A percentile compares a stretch with the other conserved stretches of the same genome.
Conservation (phyloP, 2,888 invertebrate species). For the Hydrotaea cyrtoneurina region DNA sequence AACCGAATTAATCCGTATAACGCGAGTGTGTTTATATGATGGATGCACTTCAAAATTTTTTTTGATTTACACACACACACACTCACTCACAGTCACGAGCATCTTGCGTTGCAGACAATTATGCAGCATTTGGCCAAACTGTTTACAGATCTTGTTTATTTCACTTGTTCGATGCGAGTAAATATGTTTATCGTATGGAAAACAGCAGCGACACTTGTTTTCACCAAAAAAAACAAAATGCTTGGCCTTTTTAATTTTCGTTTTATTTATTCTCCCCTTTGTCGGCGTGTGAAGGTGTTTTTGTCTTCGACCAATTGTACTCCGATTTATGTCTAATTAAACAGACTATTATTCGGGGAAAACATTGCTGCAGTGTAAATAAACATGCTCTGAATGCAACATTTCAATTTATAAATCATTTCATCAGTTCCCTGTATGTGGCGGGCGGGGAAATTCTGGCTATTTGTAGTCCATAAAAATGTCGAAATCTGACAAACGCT, state of each 20-base stretch:
- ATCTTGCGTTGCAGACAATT: too few relatives aligned
- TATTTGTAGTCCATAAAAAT: too few relatives aligned
- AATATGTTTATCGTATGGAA: not conserved
- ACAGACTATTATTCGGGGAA: conserved; percentile 58
- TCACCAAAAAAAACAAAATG: conserved; percentile 41
- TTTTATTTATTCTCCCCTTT: not conserved
- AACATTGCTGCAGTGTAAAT: conserved; percentile 27
- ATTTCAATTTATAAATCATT: not conserved
- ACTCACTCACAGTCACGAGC: not conserved
- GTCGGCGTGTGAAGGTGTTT: conserved; percentile 50
- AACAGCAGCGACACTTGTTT: conserved; percentile 62
- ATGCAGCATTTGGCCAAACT: not conserved
- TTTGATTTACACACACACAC: conserved; percentile 11
- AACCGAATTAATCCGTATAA: conserved; percentile 34
- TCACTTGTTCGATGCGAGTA: not conserved
- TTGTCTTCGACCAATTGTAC: conserved; percentile 39
- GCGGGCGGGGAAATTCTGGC: too few relatives aligned
- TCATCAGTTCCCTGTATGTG: too few relatives aligned
- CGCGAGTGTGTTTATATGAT: conserved; percentile 58
- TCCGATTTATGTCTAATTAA: conserved; percentile 53
- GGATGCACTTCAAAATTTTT: conserved; percentile 63
- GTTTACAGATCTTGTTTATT: not conserved
- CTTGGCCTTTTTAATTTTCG: not conserved
- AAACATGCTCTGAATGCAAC: not conserved
- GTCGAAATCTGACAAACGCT: not conserved